Evolutionary conservation across 1,140 invertebrate species (phyloP).

Genomic region (Halictus rubicundus): DNA sequence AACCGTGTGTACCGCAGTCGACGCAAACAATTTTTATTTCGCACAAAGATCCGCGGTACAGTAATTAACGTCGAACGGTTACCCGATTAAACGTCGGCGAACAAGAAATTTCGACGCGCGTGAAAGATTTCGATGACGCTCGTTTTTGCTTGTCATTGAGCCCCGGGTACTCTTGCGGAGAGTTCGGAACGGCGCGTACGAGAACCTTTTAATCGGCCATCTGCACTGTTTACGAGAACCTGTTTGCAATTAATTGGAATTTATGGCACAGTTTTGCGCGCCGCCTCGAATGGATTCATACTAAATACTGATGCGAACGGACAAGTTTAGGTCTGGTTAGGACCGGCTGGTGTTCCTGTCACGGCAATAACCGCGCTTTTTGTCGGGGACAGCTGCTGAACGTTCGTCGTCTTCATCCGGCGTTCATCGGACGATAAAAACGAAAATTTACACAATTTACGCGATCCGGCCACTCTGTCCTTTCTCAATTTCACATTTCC

Average conservation of each 20-base stretch:
- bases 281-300: slow-evolving; percentile 67
- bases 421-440: neutral
- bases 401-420: slow-evolving; percentile 44
- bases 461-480: neutral
- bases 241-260: slow-evolving; percentile 75
- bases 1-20: too few species aligned
- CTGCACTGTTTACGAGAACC: slow-evolving; percentile 35
- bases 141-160: too few species aligned
- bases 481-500: neutral
- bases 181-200: neutral
- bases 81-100: neutral
- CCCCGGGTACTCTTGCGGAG: neutral
- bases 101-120: neutral
- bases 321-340: slow-evolving; percentile 62
- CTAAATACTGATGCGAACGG: slow-evolving; percentile 64
- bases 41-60: neutral
- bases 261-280: slow-evolving; percentile 68
- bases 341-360: slow-evolving; percentile 39
- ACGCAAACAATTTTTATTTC: too few species aligned
- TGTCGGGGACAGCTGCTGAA: slow-evolving; percentile 70
- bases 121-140: neutral
- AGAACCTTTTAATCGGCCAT: slow-evolving; percentile 65
- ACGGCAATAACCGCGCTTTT: slow-evolving; percentile 64
- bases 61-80: neutral
- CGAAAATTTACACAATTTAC: slow-evolving; percentile 3